Conservation (phyloP, 2,113 vertebrate species). For the Zosterops lateralis region DNA sequence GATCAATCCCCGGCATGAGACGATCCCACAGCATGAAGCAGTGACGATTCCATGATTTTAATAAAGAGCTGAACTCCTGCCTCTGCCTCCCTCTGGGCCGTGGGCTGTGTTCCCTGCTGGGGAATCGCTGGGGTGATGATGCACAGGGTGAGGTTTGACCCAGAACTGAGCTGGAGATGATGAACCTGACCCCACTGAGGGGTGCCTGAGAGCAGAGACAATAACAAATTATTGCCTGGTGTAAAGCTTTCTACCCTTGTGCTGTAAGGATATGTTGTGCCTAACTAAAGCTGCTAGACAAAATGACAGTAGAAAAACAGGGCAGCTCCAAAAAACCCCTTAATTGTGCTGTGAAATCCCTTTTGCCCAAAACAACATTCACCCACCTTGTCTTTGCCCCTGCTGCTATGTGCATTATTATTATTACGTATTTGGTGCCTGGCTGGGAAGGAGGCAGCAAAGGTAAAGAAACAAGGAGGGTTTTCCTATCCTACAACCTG, state of each 20-base stretch:
- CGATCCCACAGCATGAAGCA: accelerated
- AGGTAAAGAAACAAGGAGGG: background rate
- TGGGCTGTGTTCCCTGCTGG: background rate
- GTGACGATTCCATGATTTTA: accelerated
- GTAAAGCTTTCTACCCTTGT: background rate
- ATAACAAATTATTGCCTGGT: background rate
- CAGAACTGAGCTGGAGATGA: background rate
- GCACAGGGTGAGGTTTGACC: background rate
- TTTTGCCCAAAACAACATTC: background rate
- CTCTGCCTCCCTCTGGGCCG: background rate
- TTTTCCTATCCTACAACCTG: background rate
- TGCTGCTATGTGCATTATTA: background rate
- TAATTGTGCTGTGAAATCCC: constrained; percentile 44
- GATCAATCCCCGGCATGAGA: background rate
- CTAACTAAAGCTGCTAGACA: constrained; percentile 46
- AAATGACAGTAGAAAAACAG: background rate
- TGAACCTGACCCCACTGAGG: too few relatives aligned
- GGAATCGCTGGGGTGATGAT: background rate
- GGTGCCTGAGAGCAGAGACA: too few relatives aligned
- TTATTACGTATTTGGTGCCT: background rate
- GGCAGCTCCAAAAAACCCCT: background rate
- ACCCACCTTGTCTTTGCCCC: background rate
- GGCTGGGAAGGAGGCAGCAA: accelerated
- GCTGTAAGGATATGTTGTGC: background rate
- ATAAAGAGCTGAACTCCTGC: background rate